Conservation (phyloP, 1,140 invertebrate species). For the Tachypleus tridentatus region DNA sequence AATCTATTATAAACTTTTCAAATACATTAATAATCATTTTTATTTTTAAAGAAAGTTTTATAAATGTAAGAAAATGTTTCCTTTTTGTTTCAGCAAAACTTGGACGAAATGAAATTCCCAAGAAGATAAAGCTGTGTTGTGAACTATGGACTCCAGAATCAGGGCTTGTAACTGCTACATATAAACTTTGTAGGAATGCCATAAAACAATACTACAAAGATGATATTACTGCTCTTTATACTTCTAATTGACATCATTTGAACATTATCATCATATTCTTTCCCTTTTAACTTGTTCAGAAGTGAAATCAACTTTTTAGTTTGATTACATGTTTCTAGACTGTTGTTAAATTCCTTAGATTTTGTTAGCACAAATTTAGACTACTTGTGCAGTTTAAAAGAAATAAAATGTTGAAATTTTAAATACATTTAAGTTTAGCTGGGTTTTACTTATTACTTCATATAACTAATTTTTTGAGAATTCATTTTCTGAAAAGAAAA, state of each 20-base stretch:
- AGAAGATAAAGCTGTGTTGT: slow-evolving; percentile 31
- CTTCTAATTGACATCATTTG: neutral
- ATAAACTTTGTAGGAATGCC: slow-evolving; percentile 31
- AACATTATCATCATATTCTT: too few species aligned
- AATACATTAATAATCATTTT: neutral
- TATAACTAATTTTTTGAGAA: too few species aligned
- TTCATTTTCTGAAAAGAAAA: too few species aligned
- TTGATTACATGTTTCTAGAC: too few species aligned
- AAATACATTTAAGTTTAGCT: too few species aligned
- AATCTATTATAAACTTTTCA: neutral
- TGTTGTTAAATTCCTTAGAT: too few species aligned
- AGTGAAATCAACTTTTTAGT: too few species aligned
- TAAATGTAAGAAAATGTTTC: neutral
- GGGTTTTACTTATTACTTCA: too few species aligned
- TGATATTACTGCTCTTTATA: slow-evolving; percentile 20
- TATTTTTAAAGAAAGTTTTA: neutral
- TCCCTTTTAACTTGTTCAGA: too few species aligned
- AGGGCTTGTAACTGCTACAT: slow-evolving; percentile 41
- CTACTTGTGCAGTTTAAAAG: too few species aligned
- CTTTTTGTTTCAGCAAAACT: slow-evolving; percentile 10
- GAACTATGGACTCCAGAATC: slow-evolving; percentile 41
- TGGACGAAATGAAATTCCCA: slow-evolving; percentile 34
- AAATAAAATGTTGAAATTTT: too few species aligned
- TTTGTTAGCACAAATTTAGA: too few species aligned
- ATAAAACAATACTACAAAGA: slow-evolving; percentile 24